These are phyloP conservation scores for Linurgus olivaceus DNA, from an alignment of 2,797 vertebrate species.

Conservation along the genomic window DNA sequence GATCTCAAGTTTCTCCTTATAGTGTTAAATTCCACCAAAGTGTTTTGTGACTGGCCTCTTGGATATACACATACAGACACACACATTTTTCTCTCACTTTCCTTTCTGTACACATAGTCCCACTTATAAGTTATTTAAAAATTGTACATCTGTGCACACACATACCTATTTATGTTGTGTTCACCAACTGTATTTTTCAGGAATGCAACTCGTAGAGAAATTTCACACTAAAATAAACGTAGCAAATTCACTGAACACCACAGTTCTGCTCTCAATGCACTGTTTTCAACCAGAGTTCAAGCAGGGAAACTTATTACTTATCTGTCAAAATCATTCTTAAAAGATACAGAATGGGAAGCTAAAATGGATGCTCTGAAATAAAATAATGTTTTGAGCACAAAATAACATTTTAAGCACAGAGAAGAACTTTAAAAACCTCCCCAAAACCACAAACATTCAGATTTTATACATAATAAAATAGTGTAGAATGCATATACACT, in stretches of 20 bases:
- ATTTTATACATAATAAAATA: not conserved
- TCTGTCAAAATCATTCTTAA: not conserved
- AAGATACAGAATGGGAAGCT: not conserved
- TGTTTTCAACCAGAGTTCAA: not conserved
- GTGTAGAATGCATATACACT: not conserved
- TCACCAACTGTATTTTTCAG: not conserved
- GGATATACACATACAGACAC: not conserved
- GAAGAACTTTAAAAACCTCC: not conserved
- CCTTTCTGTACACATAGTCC: not conserved
- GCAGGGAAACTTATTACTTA: not conserved
- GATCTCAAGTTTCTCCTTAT: not conserved
- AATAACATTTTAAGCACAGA: not conserved
- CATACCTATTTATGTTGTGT: not conserved
- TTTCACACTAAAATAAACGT: not conserved
- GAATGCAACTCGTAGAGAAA: not conserved
- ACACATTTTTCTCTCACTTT: not conserved
- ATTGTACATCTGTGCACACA: not conserved
- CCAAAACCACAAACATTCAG: not conserved
- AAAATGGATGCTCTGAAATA: not conserved
- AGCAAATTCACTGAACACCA: not conserved
- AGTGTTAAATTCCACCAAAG: not conserved
- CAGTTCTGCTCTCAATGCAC: not conserved
- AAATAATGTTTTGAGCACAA: not conserved
- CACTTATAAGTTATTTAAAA: not conserved
- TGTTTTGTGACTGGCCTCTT: not conserved